A percentile compares a stretch with the other conserved stretches of the same genome.
These are phyloP conservation scores for Hyperoplus lanceolatus DNA, from an alignment of 2,797 vertebrate species.

Conservation along the genomic window DNA sequence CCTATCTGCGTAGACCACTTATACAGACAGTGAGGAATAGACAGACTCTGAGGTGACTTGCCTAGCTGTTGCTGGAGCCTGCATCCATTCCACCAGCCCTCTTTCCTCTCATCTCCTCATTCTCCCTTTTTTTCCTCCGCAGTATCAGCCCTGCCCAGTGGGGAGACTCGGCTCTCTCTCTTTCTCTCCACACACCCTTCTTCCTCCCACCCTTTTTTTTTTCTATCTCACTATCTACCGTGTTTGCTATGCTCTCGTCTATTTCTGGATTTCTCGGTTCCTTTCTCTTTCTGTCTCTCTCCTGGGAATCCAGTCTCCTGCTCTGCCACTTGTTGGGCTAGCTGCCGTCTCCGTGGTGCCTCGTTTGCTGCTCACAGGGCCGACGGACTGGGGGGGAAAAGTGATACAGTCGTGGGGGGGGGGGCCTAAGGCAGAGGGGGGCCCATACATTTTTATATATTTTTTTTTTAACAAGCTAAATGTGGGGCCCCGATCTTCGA, in stretches of 20 bases:
- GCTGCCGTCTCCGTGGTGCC: conserved; percentile 35
- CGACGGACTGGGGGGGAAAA: too few relatives aligned
- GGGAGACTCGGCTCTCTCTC: conserved; percentile 42
- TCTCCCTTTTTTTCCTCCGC: conserved; percentile 64
- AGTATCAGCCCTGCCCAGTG: conserved; percentile 64
- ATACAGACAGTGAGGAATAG: conserved; percentile 4
- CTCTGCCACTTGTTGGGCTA: conserved; percentile 60
- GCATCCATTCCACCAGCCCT: conserved; percentile 40
- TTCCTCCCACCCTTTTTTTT: conserved; percentile 15
- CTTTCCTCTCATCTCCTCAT: conserved; percentile 46
- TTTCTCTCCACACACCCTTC: neutral
- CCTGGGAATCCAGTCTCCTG: conserved; percentile 40
- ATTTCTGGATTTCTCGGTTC: conserved; percentile 64
- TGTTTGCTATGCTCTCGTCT: conserved; percentile 52
- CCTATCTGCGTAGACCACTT: conserved; percentile 27
- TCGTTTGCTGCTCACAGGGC: neutral
- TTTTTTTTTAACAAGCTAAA: too few relatives aligned
- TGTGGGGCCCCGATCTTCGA: too few relatives aligned
- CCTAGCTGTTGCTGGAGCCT: conserved; percentile 23
- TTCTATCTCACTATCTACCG: conserved; percentile 39
- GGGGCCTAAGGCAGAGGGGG: too few relatives aligned
- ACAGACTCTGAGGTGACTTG: conserved; percentile 48
- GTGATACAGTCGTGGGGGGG: too few relatives aligned
- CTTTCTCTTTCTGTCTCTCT: conserved; percentile 37
- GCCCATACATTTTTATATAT: too few relatives aligned